Conservation (phyloP, 2,888 invertebrate genomes). For the Pomacea canaliculata region DNA sequence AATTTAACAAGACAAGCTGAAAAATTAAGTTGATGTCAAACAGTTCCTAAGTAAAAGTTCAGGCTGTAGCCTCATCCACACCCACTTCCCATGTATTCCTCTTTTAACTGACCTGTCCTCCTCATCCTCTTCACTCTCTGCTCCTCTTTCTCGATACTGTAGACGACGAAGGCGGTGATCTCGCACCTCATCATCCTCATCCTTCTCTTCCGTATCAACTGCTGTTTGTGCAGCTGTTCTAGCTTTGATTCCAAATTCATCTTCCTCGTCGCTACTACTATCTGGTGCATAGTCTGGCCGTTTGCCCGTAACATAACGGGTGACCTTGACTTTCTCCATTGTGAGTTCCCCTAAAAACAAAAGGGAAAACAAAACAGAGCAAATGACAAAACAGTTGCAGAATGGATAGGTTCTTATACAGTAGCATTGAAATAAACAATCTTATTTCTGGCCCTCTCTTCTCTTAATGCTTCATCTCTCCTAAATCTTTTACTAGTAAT, state of each 20-base stretch:
- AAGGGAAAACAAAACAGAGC: background rate
- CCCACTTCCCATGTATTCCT: too few relatives aligned
- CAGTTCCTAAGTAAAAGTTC: too few relatives aligned
- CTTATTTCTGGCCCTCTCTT: background rate
- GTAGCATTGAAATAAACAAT: background rate
- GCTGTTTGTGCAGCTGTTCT: constrained; percentile 38
- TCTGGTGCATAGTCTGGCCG: constrained; percentile 93
- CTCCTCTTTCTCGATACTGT: constrained; percentile 67
- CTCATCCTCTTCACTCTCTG: constrained; percentile 62
- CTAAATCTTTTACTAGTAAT: too few relatives aligned
- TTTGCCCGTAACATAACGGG: constrained; percentile 97
- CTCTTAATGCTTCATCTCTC: too few relatives aligned
- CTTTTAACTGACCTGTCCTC: constrained; percentile 29
- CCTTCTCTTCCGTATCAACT: constrained; percentile 39
- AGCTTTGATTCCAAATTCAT: constrained; percentile 59
- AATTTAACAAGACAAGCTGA: too few relatives aligned
- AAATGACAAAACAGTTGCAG: background rate
- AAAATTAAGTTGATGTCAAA: too few relatives aligned
- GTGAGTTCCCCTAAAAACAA: constrained; percentile 84
- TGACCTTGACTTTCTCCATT: constrained; percentile 99
- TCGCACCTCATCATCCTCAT: constrained; percentile 73
- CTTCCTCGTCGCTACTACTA: constrained; percentile 83
- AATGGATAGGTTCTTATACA: background rate
- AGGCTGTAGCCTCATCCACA: too few relatives aligned
- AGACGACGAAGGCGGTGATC: constrained; percentile 87